Conservation (phyloP, 2,797 vertebrate genomes). For the Poeciliopsis gracilis region DNA sequence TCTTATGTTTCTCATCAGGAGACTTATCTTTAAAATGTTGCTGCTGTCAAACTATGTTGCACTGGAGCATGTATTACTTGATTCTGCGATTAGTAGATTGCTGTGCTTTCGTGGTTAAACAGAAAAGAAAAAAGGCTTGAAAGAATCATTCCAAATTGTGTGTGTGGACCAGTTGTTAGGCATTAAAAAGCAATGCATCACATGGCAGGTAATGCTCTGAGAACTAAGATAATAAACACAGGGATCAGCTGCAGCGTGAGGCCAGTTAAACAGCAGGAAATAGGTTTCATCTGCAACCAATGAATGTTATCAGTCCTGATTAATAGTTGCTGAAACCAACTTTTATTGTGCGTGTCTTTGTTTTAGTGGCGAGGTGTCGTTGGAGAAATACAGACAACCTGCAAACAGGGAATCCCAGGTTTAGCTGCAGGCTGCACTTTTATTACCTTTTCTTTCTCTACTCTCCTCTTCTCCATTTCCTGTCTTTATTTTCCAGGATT, state of each 20-base stretch:
- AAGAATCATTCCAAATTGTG: neutral
- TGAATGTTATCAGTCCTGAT: slow-evolving; percentile 71
- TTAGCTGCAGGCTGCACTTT: neutral
- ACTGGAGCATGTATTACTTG: slow-evolving; percentile 47
- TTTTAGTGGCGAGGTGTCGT: slow-evolving; percentile 24
- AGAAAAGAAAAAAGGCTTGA: slow-evolving; percentile 37
- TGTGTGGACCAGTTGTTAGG: slow-evolving; percentile 15
- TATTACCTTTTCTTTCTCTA: neutral
- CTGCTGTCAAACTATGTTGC: slow-evolving; percentile 35
- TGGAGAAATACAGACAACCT: slow-evolving; percentile 15
- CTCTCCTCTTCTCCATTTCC: neutral
- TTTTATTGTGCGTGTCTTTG: slow-evolving; percentile 23
- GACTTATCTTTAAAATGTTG: slow-evolving; percentile 47
- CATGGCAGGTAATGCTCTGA: slow-evolving; percentile 32
- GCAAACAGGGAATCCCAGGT: neutral
- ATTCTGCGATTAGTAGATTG: slow-evolving; percentile 44
- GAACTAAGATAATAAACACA: slow-evolving; percentile 66
- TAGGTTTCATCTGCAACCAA: slow-evolving; percentile 74
- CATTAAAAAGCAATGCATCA: slow-evolving; percentile 50
- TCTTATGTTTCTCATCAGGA: slow-evolving; percentile 58
- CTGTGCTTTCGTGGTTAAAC: slow-evolving; percentile 39
- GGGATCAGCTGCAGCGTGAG: slow-evolving; percentile 58
- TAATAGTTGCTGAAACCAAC: slow-evolving; percentile 59
- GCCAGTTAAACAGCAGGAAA: slow-evolving; percentile 68
- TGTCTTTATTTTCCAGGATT: neutral